Base-by-base conservation (phyloP, 2,888 invertebrate species). In the Agonum fuliginosum region DNA sequence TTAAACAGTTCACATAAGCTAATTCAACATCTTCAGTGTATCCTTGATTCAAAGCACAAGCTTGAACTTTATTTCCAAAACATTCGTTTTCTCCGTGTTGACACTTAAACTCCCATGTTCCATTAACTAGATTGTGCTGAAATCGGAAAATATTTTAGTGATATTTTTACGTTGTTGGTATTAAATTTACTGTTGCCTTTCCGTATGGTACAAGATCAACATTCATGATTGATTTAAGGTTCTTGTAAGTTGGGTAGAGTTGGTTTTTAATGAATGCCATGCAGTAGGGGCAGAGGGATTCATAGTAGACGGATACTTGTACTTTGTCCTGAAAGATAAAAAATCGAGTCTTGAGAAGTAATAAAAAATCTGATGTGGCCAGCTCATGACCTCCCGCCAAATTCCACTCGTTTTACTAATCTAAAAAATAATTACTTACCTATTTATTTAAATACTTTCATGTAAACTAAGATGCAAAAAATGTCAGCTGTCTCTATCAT, bases 261-360 rank as follows among this genome's bases (percentile, higher is more conserved):
- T 90, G 88, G 1, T 84, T 81, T 0, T 78, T 84, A 22, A 90
- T 85, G 80, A 89, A 90, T 20, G 81, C 79, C 2, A 86, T 86
- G 79, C 90, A 90, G 82, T 90, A 89, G 0, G 88, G 87, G 81
- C 91, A 91, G 12, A 90, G 83, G 0, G 89, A 84, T 83, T 90
- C 91, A 81, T 90, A 91, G 82, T 88, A 90, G 8, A 91, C 84
- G 0, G 86, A 85, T 0, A 90, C 86, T 1, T 84, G 83, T 8
- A 87, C 34, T n/a, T 79, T 14, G 41, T 69, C 78, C 80, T 78
- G 43, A 30, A 78, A 77, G 8, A 70, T 73, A 72, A 30, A 30
- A 76, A 76, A 30, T 30, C n/a, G n/a, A n/a, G n/a, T 30, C 30
- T 5, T 5, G 8, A 30, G 3, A 30, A 5, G 3, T 8, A 30